A percentile compares a stretch with the other conserved stretches of the same genome.
phyloP scores from a whole-genome alignment of 2,888 invertebrate species.

The Melinaea marsaeus region DNA sequence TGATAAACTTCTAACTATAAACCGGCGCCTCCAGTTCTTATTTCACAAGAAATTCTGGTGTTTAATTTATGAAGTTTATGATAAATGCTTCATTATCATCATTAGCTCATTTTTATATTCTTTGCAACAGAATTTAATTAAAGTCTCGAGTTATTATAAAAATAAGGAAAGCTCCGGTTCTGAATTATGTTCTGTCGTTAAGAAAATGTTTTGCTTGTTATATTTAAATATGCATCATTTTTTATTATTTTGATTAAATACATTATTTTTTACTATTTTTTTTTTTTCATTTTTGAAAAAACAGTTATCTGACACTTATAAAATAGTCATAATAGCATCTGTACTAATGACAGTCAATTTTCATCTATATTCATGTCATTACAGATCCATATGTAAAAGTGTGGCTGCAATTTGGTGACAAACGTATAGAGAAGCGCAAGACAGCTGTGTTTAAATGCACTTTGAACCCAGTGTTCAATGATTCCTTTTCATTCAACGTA shows the following conservation, averaged over 20 bases:
- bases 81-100: conserved; percentile 1
- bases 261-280: too few relatives aligned
- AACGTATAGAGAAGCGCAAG: conserved; percentile 96
- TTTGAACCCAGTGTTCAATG: conserved; percentile 96
- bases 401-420: conserved; percentile 97
- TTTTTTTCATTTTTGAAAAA: too few relatives aligned
- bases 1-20: not conserved
- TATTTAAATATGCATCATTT: too few relatives aligned
- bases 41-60: not conserved
- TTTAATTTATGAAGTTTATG: not conserved
- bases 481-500: conserved; percentile 96
- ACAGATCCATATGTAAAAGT: conserved; percentile 99
- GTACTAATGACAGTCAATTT: not conserved
- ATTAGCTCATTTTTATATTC: not conserved
- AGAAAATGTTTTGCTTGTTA: too few relatives aligned
- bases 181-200: too few relatives aligned
- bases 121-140: conserved; percentile 2
- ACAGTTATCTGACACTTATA: too few relatives aligned
- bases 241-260: too few relatives aligned
- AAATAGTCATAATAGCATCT: too few relatives aligned
- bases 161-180: too few relatives aligned
- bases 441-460: conserved; percentile 96
- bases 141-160: not conserved
- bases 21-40: not conserved
- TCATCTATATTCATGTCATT: conserved; percentile 38